Percentiles rank a stretch among this genome's conserved stretches.
phyloP scores from a whole-genome alignment of 2,113 vertebrate genomes.

The Pagrus major region DNA sequence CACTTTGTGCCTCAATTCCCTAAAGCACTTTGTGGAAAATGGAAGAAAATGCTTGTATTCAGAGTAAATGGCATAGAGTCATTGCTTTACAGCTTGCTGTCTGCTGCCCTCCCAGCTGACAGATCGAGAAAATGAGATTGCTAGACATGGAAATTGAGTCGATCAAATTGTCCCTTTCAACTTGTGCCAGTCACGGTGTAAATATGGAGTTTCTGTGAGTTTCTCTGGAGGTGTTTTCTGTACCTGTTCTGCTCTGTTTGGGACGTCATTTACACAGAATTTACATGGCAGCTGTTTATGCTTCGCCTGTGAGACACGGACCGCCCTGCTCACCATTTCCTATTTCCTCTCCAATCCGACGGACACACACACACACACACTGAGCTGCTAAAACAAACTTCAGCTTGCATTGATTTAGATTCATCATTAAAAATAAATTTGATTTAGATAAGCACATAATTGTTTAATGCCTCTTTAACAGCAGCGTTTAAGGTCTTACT shows the following conservation, averaged over 20 bases:
- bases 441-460: slow-evolving; percentile 33
- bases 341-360: slow-evolving; percentile 59
- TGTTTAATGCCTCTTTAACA: slow-evolving; percentile 23
- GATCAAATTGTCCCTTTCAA: neutral
- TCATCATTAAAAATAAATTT: slow-evolving; percentile 25
- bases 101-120: slow-evolving; percentile 27
- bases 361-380: slow-evolving; percentile 11
- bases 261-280: slow-evolving; percentile 56
- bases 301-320: slow-evolving; percentile 44
- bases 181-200: neutral
- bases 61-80: slow-evolving; percentile 25
- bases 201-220: slow-evolving; percentile 12
- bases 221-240: slow-evolving; percentile 53
- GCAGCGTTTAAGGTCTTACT: slow-evolving; percentile 22
- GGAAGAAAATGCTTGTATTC: slow-evolving; percentile 20
- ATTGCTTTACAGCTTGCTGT: slow-evolving; percentile 27
- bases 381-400: slow-evolving; percentile 53
- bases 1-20: slow-evolving; percentile 44
- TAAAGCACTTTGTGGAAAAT: slow-evolving; percentile 39
- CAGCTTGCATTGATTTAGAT: slow-evolving; percentile 39
- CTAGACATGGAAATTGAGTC: slow-evolving; percentile 25
- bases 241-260: slow-evolving; percentile 68
- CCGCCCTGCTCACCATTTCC: slow-evolving; percentile 71
- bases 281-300: slow-evolving; percentile 64
- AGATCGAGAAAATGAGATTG: slow-evolving; percentile 26